Evolutionary conservation across 2,113 vertebrate genomes (phyloP).

Genomic region (Syngnathoides biaculeatus): DNA sequence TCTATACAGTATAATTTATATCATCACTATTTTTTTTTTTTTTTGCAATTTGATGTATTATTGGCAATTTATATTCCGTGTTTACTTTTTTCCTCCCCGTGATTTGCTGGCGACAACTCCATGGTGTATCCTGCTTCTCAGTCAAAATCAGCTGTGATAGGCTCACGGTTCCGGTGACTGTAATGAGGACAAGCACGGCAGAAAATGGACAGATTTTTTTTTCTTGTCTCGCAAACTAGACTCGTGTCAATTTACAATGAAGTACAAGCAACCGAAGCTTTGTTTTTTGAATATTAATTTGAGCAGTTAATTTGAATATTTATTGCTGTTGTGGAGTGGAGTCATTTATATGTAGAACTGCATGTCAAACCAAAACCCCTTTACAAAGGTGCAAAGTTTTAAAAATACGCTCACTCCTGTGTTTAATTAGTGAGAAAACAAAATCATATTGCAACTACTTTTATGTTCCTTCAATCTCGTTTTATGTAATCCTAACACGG

Average conservation of each 20-base stretch:
- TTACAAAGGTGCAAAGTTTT: not conserved
- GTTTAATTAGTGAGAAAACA: not conserved
- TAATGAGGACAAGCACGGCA: no score
- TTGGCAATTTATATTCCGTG: not conserved
- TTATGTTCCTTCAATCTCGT: constrained; percentile 3
- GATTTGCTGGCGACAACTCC: not conserved
- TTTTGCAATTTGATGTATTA: not conserved
- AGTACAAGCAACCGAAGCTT: not conserved
- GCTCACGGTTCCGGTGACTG: no score
- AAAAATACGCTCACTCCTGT: not conserved
- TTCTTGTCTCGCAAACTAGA: no score
- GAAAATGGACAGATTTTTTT: no score
- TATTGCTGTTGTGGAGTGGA: not conserved
- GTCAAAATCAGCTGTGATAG: no score
- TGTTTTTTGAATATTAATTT: not conserved
- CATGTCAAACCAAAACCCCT: not conserved
- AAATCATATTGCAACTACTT: not conserved
- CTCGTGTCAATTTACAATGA: no score
- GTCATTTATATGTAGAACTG: not conserved
- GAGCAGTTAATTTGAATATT: not conserved
- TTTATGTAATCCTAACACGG: not conserved
- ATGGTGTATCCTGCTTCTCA: not conserved
- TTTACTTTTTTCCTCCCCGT: not conserved
- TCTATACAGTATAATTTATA: not conserved
- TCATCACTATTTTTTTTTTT: no score